Evolutionary conservation across 2,888 invertebrate species (phyloP).

Genomic region (Anarsia innoxiella): DNA sequence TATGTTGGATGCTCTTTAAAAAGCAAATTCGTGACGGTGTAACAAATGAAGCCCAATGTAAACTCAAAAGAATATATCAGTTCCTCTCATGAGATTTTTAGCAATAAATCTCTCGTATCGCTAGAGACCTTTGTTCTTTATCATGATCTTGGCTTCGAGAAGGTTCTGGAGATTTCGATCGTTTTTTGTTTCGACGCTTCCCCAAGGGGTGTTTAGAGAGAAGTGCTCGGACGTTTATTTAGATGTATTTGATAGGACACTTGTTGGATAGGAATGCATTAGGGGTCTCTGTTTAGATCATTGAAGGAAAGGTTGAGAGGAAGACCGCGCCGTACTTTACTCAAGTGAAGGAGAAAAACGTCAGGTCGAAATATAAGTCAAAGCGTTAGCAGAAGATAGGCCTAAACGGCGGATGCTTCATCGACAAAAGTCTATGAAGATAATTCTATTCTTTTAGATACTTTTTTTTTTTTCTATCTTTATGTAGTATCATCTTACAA

Average conservation of each 20-base stretch:
- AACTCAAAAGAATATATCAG: slow-evolving; percentile 52
- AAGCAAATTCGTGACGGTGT: slow-evolving; percentile 23
- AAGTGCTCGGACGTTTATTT: slow-evolving; percentile 19
- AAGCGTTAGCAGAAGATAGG: too few relatives aligned
- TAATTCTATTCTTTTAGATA: neutral
- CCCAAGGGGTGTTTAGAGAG: slow-evolving; percentile 36
- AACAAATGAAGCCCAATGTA: too few relatives aligned
- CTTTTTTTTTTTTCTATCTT: neutral
- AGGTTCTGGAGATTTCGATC: slow-evolving; percentile 12
- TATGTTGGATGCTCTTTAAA: too few relatives aligned
- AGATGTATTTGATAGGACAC: slow-evolving; percentile 19
- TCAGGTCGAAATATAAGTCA: too few relatives aligned
- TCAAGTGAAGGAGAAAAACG: too few relatives aligned
- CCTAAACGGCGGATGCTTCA: too few relatives aligned
- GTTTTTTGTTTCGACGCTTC: slow-evolving; percentile 29
- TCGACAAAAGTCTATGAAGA: neutral
- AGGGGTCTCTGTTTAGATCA: neutral
- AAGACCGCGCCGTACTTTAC: too few relatives aligned
- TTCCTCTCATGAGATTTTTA: slow-evolving; percentile 42
- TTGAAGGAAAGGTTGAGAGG: too few relatives aligned
- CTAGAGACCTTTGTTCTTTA: slow-evolving; percentile 38
- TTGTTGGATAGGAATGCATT: slow-evolving; percentile 16
- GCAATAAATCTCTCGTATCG: slow-evolving; percentile 61
- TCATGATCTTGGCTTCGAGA: slow-evolving; percentile 22
- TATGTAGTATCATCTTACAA: too few relatives aligned